Evolutionary conservation across 2,113 vertebrate genomes (phyloP).

Genomic region (Labrus mixtus): DNA sequence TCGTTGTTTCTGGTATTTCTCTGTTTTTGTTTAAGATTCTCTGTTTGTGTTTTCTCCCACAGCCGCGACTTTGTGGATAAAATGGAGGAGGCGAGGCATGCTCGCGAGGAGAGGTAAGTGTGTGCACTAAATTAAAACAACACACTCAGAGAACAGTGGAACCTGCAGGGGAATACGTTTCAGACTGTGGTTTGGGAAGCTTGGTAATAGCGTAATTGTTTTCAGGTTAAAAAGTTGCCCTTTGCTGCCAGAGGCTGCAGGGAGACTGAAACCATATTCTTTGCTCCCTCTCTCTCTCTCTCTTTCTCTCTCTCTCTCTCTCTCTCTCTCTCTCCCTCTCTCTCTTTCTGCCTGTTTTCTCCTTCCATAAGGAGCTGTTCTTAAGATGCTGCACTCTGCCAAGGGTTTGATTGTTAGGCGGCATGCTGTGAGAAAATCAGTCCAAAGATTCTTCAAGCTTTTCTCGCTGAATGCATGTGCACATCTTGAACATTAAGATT

Average conservation of each 20-base stretch:
- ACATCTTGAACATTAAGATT: not conserved
- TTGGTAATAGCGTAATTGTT: constrained; percentile 72
- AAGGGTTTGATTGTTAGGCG: constrained; percentile 64
- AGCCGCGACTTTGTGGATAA: constrained; percentile 95
- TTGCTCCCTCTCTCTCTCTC: not conserved
- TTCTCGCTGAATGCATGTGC: constrained; percentile 28
- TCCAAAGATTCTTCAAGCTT: constrained; percentile 44
- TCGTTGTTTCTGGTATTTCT: no score
- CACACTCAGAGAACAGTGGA: constrained; percentile 42
- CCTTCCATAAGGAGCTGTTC: constrained; percentile 36
- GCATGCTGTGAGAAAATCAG: constrained; percentile 55
- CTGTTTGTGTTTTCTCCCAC: constrained; percentile 59
- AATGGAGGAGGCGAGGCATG: constrained; percentile 94
- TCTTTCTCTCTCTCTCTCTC: no score
- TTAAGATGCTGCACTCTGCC: constrained; percentile 46
- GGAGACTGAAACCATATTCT: constrained; percentile 44
- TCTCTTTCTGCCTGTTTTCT: constrained; percentile 42
- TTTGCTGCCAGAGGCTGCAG: constrained; percentile 50
- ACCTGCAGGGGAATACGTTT: constrained; percentile 41
- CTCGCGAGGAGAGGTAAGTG: constrained; percentile 94
- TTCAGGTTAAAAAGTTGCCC: constrained; percentile 68
- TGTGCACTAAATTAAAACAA: constrained; percentile 60
- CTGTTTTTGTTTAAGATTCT: constrained; percentile 24
- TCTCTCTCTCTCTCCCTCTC: no score
- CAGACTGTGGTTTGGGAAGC: constrained; percentile 56